Percentiles rank a stretch among this genome's conserved stretches.
Conservation (phyloP, 1,140 invertebrate genomes). For the Drosophila saltans region DNA sequence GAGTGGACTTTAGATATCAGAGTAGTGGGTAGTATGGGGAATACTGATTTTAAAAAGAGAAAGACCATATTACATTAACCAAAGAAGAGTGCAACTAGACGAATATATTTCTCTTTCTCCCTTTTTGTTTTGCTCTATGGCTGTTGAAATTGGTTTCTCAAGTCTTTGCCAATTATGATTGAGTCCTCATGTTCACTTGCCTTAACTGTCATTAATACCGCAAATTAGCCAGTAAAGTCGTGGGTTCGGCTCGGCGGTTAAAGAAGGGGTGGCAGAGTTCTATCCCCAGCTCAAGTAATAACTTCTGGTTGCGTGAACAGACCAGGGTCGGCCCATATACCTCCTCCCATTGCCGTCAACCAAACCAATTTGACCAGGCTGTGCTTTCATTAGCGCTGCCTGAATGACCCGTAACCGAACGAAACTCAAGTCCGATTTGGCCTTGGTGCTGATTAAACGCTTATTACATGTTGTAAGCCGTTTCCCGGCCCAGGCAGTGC, state of each 20-base stretch:
- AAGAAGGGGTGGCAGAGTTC: constrained; percentile 12
- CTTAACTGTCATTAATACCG: constrained; percentile 63
- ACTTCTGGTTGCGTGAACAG: constrained; percentile 74
- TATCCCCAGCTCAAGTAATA: constrained; percentile 57
- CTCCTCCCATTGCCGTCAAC: background rate
- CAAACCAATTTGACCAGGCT: constrained; percentile 52
- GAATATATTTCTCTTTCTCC: background rate
- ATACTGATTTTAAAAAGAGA: background rate
- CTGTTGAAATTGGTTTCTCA: constrained; percentile 28
- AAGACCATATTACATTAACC: too few relatives aligned
- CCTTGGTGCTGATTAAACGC: constrained; percentile 42
- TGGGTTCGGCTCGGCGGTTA: background rate
- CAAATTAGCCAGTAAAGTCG: constrained; percentile 58
- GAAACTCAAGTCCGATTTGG: constrained; percentile 7
- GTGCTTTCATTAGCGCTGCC: constrained; percentile 74
- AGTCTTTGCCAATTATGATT: constrained; percentile 63
- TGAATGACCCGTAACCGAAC: constrained; percentile 41
- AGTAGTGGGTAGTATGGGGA: background rate
- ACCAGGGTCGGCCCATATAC: constrained; percentile 3
- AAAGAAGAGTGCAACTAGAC: too few relatives aligned
- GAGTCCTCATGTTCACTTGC: constrained; percentile 46
- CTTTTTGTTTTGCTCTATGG: constrained; percentile 17
- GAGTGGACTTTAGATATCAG: background rate
- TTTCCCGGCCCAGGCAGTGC: constrained; percentile 14
- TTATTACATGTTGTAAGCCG: constrained; percentile 34